phyloP scores from a whole-genome alignment of 2,888 invertebrate genomes.

The Noctua janthina region DNA sequence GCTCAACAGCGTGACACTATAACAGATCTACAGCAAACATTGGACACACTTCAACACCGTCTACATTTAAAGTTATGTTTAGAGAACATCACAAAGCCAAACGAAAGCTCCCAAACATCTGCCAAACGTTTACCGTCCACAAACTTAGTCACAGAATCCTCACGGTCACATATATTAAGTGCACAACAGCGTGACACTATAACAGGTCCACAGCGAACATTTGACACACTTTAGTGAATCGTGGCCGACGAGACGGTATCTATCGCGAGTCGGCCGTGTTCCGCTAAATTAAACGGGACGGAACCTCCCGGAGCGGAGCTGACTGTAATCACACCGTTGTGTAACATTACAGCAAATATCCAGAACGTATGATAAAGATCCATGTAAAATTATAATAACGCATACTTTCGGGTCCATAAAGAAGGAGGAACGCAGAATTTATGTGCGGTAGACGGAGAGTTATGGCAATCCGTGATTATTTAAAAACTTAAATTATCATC shows the following conservation, averaged over 20 bases:
- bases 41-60: conserved; percentile 68
- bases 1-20: conserved; percentile 25
- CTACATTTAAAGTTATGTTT: too few relatives aligned
- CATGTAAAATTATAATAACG: too few relatives aligned
- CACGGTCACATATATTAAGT: conserved; percentile 12
- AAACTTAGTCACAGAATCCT: not conserved
- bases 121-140: conserved; percentile 6
- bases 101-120: not conserved
- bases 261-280: conserved; percentile 66
- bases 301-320: conserved; percentile 47
- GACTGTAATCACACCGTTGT: conserved; percentile 54
- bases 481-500: too few relatives aligned
- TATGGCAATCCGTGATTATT: too few relatives aligned
- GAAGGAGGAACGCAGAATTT: too few relatives aligned
- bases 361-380: too few relatives aligned
- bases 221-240: conserved; percentile 24
- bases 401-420: too few relatives aligned
- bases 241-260: conserved; percentile 58
- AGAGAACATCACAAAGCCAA: not conserved
- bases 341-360: conserved; percentile 7
- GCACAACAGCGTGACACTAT: conserved; percentile 27
- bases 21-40: conserved; percentile 45
- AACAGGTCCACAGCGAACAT: not conserved
- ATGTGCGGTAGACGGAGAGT: too few relatives aligned
- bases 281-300: conserved; percentile 74